phyloP scores from a whole-genome alignment of 2,797 vertebrate species.

The Adrianichthys oophorus region DNA sequence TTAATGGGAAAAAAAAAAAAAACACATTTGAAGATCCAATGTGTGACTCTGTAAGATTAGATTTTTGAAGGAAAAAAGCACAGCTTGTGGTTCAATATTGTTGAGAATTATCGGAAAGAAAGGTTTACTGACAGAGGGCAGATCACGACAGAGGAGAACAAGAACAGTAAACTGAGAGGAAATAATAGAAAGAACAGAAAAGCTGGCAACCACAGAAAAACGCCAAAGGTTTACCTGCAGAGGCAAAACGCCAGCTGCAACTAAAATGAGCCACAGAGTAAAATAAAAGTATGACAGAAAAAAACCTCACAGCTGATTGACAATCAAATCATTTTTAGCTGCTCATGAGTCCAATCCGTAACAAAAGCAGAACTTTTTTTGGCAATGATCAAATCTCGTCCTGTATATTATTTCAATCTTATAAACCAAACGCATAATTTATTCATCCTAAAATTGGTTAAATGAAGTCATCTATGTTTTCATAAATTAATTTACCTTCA shows the following conservation, averaged over 20 bases:
- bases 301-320: slow-evolving; percentile 13
- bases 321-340: slow-evolving; percentile 6
- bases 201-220: slow-evolving; percentile 4
- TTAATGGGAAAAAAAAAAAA: too few species aligned
- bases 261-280: slow-evolving; percentile 3
- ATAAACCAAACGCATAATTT: too few species aligned
- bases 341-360: background rate
- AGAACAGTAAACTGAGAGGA: background rate
- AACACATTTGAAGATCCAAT: background rate
- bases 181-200: background rate
- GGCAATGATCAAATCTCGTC: too few species aligned
- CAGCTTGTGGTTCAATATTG: slow-evolving; percentile 20
- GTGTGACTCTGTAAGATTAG: slow-evolving; percentile 20
- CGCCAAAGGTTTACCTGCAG: slow-evolving; percentile 12
- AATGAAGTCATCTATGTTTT: too few species aligned
- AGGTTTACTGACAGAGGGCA: slow-evolving; percentile 6
- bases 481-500: too few species aligned
- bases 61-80: slow-evolving; percentile 18
- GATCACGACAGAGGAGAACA: background rate
- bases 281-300: slow-evolving; percentile 17
- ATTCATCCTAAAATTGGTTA: too few species aligned
- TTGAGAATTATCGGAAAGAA: slow-evolving; percentile 33
- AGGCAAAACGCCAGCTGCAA: slow-evolving; percentile 11
- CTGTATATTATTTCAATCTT: too few species aligned
- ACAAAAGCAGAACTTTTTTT: too few species aligned